Percentiles rank a stretch among this genome's conserved stretches.
Conservation (phyloP, 2,113 vertebrate species). For the Saccopteryx leptura region DNA sequence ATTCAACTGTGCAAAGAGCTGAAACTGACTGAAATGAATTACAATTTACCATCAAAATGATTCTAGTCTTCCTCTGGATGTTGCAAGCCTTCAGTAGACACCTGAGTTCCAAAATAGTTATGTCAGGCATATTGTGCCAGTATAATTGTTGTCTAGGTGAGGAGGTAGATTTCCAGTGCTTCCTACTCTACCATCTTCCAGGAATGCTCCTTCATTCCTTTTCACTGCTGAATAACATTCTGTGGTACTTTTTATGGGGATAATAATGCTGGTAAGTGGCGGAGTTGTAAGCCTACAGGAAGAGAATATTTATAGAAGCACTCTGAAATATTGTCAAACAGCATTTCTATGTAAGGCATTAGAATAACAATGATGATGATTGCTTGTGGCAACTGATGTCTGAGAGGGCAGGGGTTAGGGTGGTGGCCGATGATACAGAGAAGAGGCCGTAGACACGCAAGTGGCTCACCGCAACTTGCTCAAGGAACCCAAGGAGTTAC, state of each 20-base stretch:
- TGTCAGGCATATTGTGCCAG: neutral
- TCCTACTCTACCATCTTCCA: no score
- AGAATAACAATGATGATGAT: neutral
- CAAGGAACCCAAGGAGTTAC: neutral
- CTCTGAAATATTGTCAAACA: neutral
- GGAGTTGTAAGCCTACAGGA: neutral
- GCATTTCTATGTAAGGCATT: neutral
- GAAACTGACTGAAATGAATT: neutral
- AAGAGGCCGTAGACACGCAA: neutral
- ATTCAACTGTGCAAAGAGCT: neutral
- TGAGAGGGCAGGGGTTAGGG: neutral
- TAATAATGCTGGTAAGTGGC: neutral
- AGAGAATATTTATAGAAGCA: neutral
- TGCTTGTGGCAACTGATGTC: constrained; percentile 5
- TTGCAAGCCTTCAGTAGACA: neutral
- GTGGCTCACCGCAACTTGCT: neutral
- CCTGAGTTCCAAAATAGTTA: neutral
- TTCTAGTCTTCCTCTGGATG: neutral
- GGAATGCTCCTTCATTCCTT: no score
- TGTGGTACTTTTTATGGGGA: neutral
- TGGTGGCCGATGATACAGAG: neutral
- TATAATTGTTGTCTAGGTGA: neutral
- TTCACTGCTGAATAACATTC: neutral
- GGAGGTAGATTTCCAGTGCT: no score
- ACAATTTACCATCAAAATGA: neutral